Evolutionary conservation across 2,888 invertebrate genomes (phyloP), one percentile per base, ranked within the genome.

Genomic region (Sisyra terminalis): DNA sequence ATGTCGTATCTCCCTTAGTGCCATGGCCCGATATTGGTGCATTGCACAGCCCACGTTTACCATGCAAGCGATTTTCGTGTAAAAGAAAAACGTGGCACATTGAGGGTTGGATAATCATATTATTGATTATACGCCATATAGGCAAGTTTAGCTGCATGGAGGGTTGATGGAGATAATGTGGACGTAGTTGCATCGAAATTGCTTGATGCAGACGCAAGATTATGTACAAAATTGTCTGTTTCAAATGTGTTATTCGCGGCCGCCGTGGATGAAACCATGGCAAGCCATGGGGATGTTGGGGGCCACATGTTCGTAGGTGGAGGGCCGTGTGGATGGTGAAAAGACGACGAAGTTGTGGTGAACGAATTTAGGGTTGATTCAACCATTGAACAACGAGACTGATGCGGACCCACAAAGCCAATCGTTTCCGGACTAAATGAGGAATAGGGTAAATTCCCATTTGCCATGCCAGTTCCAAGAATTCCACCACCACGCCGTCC

Each of bases 61-160:
- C n/a, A n/a, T n/a, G n/a, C n/a, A n/a, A n/a, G n/a, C n/a, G n/a
- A n/a, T n/a, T n/a, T n/a, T n/a, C n/a, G n/a, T n/a, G n/a, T n/a
- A n/a, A n/a, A n/a, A n/a, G n/a, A n/a, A n/a, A n/a, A n/a, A n/a
- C n/a, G n/a, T n/a, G n/a, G n/a, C n/a, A n/a, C n/a, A n/a, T n/a
- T n/a, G n/a, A n/a, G n/a, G n/a, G n/a, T n/a, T n/a, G n/a, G n/a
- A n/a, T n/a, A n/a, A 7, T 24, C 24, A 7, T 24, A 24, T 40
- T 40, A 40, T 29, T 41, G 41, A 18, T 41, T 41, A 24, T 34
- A 41, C 4, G 41, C 30, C 41, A 41, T 41, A 18, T 41, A 41
- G 17, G 34, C 34, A 14, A 41, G 24, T 41, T 41, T 41, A 18
- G 41, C 35, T n/a, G 14, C 17, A 9, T 16, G 18, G 17, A 17